Evolutionary conservation across 2,888 invertebrate genomes (phyloP).

Genomic region (Mimumesa dahlbomi): DNA sequence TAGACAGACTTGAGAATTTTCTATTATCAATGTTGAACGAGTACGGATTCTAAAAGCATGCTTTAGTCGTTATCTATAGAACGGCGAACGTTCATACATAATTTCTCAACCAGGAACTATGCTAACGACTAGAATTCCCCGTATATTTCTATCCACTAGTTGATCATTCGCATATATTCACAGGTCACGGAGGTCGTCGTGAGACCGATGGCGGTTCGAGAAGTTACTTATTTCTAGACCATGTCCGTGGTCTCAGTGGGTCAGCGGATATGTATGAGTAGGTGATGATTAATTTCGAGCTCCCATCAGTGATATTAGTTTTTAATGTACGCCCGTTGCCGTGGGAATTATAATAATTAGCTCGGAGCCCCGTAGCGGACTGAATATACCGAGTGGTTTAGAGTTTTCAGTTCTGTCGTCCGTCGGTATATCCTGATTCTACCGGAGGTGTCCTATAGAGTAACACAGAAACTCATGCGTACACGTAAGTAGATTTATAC

Average conservation of each 20-base stretch:
- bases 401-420: slow-evolving; percentile 66
- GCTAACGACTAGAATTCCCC: neutral
- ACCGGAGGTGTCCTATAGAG: no score
- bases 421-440: slow-evolving; percentile 43
- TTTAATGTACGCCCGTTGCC: slow-evolving; percentile 66
- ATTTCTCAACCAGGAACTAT: neutral
- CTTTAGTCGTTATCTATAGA: no score
- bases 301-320: slow-evolving; percentile 69
- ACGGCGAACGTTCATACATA: no score
- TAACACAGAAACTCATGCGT: slow-evolving; percentile 12
- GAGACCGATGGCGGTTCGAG: slow-evolving; percentile 46
- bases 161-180: slow-evolving; percentile 16
- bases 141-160: slow-evolving; percentile 37
- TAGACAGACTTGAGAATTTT: no score
- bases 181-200: slow-evolving; percentile 10
- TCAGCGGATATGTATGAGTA: slow-evolving; percentile 28
- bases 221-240: slow-evolving; percentile 52
- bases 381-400: slow-evolving; percentile 33
- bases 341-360: slow-evolving; percentile 73
- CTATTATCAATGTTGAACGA: no score
- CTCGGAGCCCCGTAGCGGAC: slow-evolving; percentile 45
- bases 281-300: slow-evolving; percentile 65
- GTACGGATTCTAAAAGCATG: no score
- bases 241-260: slow-evolving; percentile 48
- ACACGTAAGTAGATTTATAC: neutral